Base-by-base conservation (phyloP, 2,888 invertebrate species). In the Orthosia incerta region DNA sequence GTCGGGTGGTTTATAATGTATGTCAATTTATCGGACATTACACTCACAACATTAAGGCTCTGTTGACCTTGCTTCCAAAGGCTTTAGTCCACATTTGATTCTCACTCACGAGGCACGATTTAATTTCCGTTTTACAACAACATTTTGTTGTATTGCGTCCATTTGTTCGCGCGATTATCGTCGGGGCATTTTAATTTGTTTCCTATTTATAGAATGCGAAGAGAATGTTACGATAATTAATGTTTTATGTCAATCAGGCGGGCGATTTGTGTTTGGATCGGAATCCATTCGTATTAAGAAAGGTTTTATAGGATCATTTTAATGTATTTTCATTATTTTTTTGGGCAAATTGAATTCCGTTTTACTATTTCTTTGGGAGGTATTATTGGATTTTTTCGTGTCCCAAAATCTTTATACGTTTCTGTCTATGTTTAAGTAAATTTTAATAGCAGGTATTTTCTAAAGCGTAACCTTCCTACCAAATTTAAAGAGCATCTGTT, bases 181-280 rank as follows among this genome's bases (percentile, higher is more conserved):
- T 59, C 51, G n/a, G 31, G 73, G 80, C 18, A 63, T 79, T 83
- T 79, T 83, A 82, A 83, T 71, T 79, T 79, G 62, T 82, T 79
- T 83, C 73, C 80, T 80, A 73, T 79, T 64, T 79, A 80, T 79
- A 80, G 48, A 57, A 51, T 20, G 48, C 26, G 16, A 67, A 63
- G 62, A 56, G 80, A 80, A 67, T 63, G 80, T 83, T 71, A 46
- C n/a, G 39, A 66, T 79, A 83, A 84, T 80, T 66, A 73, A 79
- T 83, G 79, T 79, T 83, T 79, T 51, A 67, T 61, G 84, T 83
- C 80, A 83, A 72, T 79, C 80, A 67, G 65, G 63, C 39, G n/a
- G 55, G 55, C 65, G 79, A 71, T 83, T 79, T 83, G 61, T 83
- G 57, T 71, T 71, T 23, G 62, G n/a, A 59, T 59, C 15, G 73